Evolutionary conservation across 2,113 vertebrate species (phyloP), one percentile per base, ranked within the genome.

Genomic region (Rhizomys pruinosus): DNA sequence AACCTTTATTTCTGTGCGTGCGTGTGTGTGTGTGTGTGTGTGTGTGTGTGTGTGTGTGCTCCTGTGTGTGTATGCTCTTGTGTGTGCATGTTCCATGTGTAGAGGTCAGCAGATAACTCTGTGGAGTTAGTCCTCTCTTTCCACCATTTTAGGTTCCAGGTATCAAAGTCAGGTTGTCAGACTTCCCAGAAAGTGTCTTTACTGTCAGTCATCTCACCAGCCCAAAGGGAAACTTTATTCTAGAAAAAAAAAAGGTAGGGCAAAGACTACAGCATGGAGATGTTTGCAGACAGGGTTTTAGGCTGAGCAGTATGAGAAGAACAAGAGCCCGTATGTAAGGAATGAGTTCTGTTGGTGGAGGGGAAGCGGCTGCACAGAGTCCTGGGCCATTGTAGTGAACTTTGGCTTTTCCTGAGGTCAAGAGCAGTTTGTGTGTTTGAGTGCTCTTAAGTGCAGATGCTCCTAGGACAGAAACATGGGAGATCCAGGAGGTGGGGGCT

Each of bases 311-410:
- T 23, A n/a, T 91, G 71, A n/a, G 25, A 63, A 44, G 5, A 86
- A 37, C 34, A 61, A 64, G 47, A 25, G 1, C 11, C 19, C 27
- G 42, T 61, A 15, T 47, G 25, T 15, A 55, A 74, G 63, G 57
- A 66, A 63, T 23, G 27, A 59, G 25, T 74, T 68, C 69, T 66
- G 59, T n/a, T 57, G 13, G 61, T 3, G 42, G 37, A 39, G 32
- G 29, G 29, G 15, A 47, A 29, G 27, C 19, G 25, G 23, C 39
- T 15, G 37, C 3, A 4, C 59, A 68, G 47, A 8, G 13, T 27
- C 39, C 0, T 12, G 5, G 68, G 47, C 8, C 42, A 32, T 16
- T 55, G 2, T 7, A n/a, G 5, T 0, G 68, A 17, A n/a, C 37
- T 71, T 27, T 3, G 59, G n/a, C 27, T 82, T 92, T 69, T 71